A percentile compares a stretch with the other conserved stretches of the same genome.
phyloP scores from a whole-genome alignment of 2,113 vertebrate species.

The Spilogale gracilis region DNA sequence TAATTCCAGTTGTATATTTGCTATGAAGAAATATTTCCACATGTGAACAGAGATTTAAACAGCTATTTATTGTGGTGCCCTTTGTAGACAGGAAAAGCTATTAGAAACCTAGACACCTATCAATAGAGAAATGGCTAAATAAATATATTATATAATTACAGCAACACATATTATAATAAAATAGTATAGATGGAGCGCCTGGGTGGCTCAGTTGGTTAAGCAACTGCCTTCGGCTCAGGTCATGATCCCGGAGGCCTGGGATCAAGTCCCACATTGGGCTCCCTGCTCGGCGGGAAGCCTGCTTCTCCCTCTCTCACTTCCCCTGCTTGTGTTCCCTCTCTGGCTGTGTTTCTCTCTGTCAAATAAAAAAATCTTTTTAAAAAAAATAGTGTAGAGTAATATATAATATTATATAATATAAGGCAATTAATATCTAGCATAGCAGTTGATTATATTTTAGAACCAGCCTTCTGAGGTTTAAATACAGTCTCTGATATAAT shows the following conservation, averaged over 20 bases:
- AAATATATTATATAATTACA: background rate
- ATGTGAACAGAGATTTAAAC: background rate
- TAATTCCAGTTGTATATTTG: background rate
- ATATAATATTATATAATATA: background rate
- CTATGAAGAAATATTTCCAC: background rate
- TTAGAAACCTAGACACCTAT: background rate
- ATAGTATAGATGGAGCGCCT: background rate
- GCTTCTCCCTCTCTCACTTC: too few relatives aligned
- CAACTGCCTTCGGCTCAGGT: too few relatives aligned
- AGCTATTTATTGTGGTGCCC: background rate
- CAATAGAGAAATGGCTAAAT: background rate
- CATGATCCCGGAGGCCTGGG: too few relatives aligned
- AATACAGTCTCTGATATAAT: background rate
- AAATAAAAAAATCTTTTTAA: too few relatives aligned
- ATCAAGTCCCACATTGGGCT: too few relatives aligned
- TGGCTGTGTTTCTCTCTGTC: too few relatives aligned
- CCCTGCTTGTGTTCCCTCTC: too few relatives aligned
- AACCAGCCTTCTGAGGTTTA: background rate
- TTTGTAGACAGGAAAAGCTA: background rate
- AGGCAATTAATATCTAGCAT: background rate
- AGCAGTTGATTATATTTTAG: background rate
- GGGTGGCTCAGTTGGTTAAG: too few relatives aligned
- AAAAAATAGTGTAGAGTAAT: background rate
- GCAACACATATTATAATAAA: background rate
- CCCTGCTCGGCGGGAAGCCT: too few relatives aligned